Conservation (phyloP, 2,113 vertebrate genomes). For the Pteronura brasiliensis region DNA sequence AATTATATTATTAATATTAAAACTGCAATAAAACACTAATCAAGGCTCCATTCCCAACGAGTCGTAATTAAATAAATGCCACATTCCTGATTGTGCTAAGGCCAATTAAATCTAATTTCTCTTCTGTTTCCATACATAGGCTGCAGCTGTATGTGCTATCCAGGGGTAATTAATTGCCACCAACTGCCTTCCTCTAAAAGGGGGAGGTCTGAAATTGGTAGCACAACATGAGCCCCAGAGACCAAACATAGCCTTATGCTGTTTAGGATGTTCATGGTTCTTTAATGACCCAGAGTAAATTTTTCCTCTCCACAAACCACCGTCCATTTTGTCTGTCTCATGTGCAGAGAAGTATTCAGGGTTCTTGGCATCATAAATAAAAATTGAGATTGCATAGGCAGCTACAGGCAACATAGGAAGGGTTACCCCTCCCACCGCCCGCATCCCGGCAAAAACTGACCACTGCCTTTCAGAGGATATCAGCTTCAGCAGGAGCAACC, state of each 20-base stretch:
- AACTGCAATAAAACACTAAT: constrained; percentile 75
- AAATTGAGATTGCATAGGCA: neutral
- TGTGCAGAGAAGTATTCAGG: rapidly evolving
- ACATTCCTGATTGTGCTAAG: constrained; percentile 82
- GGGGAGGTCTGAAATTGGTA: constrained; percentile 69
- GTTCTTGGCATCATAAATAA: neutral
- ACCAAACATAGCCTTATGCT: neutral
- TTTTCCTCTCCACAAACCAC: neutral
- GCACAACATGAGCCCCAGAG: constrained; percentile 48
- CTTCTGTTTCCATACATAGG: constrained; percentile 84
- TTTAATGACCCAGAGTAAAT: neutral
- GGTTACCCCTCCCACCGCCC: neutral
- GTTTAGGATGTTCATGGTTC: neutral
- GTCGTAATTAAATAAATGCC: constrained; percentile 82
- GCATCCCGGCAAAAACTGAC: neutral
- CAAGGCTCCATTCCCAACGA: constrained; percentile 78
- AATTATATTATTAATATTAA: constrained; percentile 76
- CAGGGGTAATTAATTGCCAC: constrained; percentile 83
- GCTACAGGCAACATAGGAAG: neutral
- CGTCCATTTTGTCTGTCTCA: neutral
- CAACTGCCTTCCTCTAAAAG: constrained; percentile 75
- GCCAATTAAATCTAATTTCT: constrained; percentile 86
- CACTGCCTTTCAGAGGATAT: neutral
- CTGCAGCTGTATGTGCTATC: constrained; percentile 82
- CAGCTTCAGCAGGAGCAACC: neutral